phyloP scores from a whole-genome alignment of 2,113 vertebrate species.

The Entosphenus tridentatus region DNA sequence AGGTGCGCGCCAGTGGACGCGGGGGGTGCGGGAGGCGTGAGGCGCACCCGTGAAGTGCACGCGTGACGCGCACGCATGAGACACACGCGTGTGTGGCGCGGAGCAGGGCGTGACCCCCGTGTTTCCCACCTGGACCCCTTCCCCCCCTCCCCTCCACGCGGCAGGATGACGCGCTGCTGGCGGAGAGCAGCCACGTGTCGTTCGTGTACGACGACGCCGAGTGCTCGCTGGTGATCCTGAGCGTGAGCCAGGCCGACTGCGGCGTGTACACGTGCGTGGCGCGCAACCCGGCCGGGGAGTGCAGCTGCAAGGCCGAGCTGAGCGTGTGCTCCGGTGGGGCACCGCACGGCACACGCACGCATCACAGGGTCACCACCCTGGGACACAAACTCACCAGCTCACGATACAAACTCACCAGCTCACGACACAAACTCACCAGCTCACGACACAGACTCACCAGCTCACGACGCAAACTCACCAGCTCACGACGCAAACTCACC shows the following conservation, averaged over 20 bases:
- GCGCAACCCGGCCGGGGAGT: constrained; percentile 57
- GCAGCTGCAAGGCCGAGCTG: constrained; percentile 87
- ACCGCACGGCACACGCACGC: not conserved
- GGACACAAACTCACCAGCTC: too few relatives aligned
- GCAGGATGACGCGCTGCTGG: constrained; percentile 51
- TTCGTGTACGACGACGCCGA: constrained; percentile 87
- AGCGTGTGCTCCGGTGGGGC: constrained; percentile 41
- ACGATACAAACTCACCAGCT: too few relatives aligned
- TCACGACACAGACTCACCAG: too few relatives aligned
- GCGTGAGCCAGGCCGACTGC: constrained; percentile 34
- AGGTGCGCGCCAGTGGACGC: constrained; percentile 24
- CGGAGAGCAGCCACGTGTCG: constrained; percentile 64
- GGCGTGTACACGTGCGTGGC: constrained; percentile 84
- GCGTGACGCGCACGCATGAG: not conserved
- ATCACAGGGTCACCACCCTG: too few relatives aligned
- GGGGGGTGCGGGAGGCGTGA: not conserved
- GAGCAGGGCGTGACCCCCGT: not conserved
- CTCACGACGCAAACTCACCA: too few relatives aligned
- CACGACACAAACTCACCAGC: too few relatives aligned
- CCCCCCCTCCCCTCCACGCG: not conserved
- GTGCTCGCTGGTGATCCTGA: constrained; percentile 72
- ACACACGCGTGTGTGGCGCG: not conserved
- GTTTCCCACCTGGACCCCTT: too few relatives aligned
- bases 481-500: too few relatives aligned
- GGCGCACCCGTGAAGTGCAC: not conserved